phyloP scores from a whole-genome alignment of 2,888 invertebrate genomes.

The Pterostichus niger region DNA sequence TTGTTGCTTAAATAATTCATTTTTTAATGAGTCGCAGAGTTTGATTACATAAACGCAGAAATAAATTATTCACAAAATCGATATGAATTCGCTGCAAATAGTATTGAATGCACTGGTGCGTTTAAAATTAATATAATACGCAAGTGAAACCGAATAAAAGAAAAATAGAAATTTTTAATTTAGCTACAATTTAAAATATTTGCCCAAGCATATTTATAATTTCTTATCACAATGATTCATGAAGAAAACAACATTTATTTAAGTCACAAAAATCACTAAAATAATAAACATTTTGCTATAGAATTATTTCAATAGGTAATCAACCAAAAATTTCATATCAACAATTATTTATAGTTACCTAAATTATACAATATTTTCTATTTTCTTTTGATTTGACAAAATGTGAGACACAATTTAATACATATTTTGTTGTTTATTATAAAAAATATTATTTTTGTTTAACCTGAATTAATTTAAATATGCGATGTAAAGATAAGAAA shows the following conservation, averaged over 20 bases:
- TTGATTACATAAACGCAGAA: neutral
- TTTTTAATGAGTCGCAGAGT: neutral
- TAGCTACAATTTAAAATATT: neutral
- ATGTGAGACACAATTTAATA: neutral
- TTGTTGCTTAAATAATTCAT: neutral
- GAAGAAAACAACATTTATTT: neutral
- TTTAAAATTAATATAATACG: constrained; percentile 10
- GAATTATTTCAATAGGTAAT: neutral
- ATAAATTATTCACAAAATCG: constrained; percentile 15
- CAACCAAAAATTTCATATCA: no score
- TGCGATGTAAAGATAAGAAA: no score
- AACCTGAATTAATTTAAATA: no score
- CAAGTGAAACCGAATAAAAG: constrained; percentile 23
- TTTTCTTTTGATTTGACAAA: constrained; percentile 4
- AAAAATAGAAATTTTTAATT: constrained; percentile 37
- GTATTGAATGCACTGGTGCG: constrained; percentile 14
- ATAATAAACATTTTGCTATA: no score
- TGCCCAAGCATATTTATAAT: neutral
- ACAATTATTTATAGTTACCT: neutral
- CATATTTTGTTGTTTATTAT: no score
- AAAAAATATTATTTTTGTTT: no score
- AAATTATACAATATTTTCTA: neutral
- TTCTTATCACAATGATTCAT: constrained; percentile 8
- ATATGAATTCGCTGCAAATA: neutral
- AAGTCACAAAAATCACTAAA: no score